Base-by-base conservation (phyloP, 1,140 invertebrate genomes). In the Euura lappo region DNA sequence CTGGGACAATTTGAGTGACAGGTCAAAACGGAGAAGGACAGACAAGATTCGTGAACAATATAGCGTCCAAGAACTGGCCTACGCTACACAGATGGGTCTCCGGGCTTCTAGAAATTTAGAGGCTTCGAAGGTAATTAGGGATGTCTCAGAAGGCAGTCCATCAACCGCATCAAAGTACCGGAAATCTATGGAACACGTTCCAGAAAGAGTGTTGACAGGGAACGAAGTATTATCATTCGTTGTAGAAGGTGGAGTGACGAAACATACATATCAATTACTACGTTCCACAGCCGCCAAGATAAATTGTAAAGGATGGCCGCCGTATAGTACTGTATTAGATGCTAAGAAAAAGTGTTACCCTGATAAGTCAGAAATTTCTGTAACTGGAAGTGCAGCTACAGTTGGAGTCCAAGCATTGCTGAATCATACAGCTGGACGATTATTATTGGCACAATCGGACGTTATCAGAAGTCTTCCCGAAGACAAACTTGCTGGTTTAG, bases 111-210 rank as follows among this genome's bases (percentile, higher is more conserved):
- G 47, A 51, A 51, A 51, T 2, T 51, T 51, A 51, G 7, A 51
- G n/a, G 47, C 72, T n/a, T 11, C 69, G 64, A 71, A 71, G 67
- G 45, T 74, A 45, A 70, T 74, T 10, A n/a, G 45, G 64, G 70
- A 71, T 46, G 70, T 74, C 71, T 42, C 8, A 42, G n/a, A 28
- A 3, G 69, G 69, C 60, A 65, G 10, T 66, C 69, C 72, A 66
- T 45, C 68, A 51, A 45, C 47, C 8, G 60, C 47, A 65, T 65
- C 69, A 11, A 71, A 70, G 51, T 74, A 71, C 44, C 70, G 72
- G 28, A 28, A 28, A 28, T 28, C 28, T 28, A 28, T 28, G 28
- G 28, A 28, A 28, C 28, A 28, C 28, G 71, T 11, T 69, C 68
- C 13, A 11, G 69, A 74, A 74, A 44, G 10, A 70, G 28, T 44